phyloP scores from a whole-genome alignment of 2,797 vertebrate genomes.

The Crenichthys baileyi region DNA sequence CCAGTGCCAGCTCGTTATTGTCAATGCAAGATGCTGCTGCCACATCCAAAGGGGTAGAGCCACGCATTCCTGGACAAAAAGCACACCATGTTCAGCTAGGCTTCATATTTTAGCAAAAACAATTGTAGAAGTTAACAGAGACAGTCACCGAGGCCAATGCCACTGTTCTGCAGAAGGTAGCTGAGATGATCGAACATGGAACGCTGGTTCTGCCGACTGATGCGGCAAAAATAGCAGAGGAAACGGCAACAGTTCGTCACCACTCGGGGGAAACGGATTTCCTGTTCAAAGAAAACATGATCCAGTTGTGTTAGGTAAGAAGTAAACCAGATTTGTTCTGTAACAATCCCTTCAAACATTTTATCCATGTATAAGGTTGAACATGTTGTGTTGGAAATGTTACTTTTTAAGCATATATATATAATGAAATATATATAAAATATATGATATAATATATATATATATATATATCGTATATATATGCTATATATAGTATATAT shows the following conservation, averaged over 20 bases:
- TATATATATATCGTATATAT: no score
- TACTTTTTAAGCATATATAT: no score
- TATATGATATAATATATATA: no score
- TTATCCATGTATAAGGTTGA: neutral
- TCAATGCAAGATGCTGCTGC: slow-evolving; percentile 95
- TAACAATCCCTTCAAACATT: no score
- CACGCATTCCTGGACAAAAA: slow-evolving; percentile 87
- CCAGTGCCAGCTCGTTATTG: slow-evolving; percentile 94
- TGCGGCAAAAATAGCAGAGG: slow-evolving; percentile 96
- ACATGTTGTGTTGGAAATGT: no score
- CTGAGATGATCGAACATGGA: slow-evolving; percentile 97
- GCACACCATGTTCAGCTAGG: slow-evolving; percentile 11
- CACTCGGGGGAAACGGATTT: slow-evolving; percentile 95
- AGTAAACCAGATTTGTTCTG: neutral
- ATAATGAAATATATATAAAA: no score
- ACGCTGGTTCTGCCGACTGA: slow-evolving; percentile 95
- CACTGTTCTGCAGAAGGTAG: slow-evolving; percentile 94
- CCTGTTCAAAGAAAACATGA: slow-evolving; percentile 72
- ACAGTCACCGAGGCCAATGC: slow-evolving; percentile 90
- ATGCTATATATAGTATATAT: no score
- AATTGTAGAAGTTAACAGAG: slow-evolving; percentile 11
- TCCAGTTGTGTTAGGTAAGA: neutral
- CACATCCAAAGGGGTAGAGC: slow-evolving; percentile 93
- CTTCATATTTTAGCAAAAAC: neutral
- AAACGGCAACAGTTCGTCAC: slow-evolving; percentile 97